Evolutionary conservation across 2,113 vertebrate genomes (phyloP).

Genomic region (Chlorodrepanis virens): DNA sequence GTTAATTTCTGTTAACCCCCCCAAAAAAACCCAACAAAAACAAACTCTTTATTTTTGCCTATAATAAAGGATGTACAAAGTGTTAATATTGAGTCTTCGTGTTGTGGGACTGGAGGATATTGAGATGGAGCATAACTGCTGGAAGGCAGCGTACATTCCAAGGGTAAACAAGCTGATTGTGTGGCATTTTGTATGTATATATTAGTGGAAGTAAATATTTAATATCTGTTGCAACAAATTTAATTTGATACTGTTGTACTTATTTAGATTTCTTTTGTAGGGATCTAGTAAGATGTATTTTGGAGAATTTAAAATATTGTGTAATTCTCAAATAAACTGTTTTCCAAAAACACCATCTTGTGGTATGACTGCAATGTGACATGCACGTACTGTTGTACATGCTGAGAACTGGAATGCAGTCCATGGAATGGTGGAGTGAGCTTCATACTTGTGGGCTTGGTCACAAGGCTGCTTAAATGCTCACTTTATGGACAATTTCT

Average conservation of each 20-base stretch:
- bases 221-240: conserved; percentile 73
- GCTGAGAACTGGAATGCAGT: not conserved
- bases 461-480: not conserved
- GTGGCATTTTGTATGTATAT: conserved; percentile 80
- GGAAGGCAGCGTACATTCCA: conserved; percentile 75
- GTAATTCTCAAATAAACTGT: conserved; percentile 77
- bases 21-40: not conserved
- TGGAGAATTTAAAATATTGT: conserved; percentile 78
- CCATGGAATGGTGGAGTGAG: not conserved
- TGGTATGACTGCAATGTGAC: not conserved
- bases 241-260: conserved; percentile 87
- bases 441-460: not conserved
- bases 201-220: conserved; percentile 79
- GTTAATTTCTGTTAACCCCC: not conserved
- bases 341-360: conserved; percentile 69
- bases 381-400: not conserved
- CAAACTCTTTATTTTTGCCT: conserved; percentile 57
- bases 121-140: conserved; percentile 20
- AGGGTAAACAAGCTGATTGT: conserved; percentile 66
- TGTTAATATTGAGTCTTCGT: conserved; percentile 70
- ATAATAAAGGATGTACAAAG: conserved; percentile 57
- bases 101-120: conserved; percentile 50
- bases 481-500: not conserved
- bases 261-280: conserved; percentile 86
- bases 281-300: conserved; percentile 86